phyloP scores from a whole-genome alignment of 2,797 vertebrate genomes.

The Momotus momota region DNA sequence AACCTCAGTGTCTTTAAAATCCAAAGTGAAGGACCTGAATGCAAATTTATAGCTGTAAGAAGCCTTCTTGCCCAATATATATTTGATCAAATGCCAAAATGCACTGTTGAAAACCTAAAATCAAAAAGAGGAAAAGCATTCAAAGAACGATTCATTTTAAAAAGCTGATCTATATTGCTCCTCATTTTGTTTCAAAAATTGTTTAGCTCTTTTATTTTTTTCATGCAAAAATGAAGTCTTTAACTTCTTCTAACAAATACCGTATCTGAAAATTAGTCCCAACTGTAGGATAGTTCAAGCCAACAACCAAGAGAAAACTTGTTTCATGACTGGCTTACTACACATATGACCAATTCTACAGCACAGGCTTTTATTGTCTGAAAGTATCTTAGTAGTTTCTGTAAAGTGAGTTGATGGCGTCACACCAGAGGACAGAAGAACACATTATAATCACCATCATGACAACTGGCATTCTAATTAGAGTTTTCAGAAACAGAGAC shows the following conservation, averaged over 20 bases:
- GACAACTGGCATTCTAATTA: background rate
- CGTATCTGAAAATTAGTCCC: background rate
- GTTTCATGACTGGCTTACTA: background rate
- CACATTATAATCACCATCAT: background rate
- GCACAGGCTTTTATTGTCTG: background rate
- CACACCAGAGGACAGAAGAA: background rate
- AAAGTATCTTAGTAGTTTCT: background rate
- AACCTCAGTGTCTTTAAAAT: conserved; percentile 57
- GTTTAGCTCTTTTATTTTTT: background rate
- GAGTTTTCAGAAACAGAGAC: background rate
- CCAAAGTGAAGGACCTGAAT: conserved; percentile 78
- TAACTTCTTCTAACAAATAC: background rate
- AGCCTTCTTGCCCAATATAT: conserved; percentile 73
- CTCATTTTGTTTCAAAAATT: background rate
- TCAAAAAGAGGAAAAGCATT: conserved; percentile 17
- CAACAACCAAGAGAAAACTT: background rate
- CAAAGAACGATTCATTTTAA: background rate
- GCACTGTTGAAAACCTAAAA: conserved; percentile 86
- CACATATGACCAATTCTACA: background rate
- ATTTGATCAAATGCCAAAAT: conserved; percentile 82
- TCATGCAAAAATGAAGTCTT: background rate
- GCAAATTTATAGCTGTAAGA: conserved; percentile 76
- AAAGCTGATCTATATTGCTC: background rate
- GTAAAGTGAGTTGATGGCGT: background rate
- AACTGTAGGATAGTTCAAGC: background rate